Conservation (phyloP, 2,797 vertebrate genomes). For the Channa striata region DNA sequence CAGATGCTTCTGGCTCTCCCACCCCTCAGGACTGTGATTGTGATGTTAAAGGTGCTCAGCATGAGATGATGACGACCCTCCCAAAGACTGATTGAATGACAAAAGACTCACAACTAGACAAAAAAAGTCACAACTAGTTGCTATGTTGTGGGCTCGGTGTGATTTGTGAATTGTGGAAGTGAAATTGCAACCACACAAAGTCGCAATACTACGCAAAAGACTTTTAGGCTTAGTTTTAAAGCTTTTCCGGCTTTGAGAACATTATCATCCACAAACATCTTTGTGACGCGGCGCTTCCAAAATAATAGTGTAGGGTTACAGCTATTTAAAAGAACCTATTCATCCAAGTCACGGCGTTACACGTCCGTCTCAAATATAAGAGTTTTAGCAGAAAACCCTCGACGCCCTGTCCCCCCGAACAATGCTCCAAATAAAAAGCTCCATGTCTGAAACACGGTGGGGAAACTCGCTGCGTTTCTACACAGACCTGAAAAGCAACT, state of each 20-base stretch:
- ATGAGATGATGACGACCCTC: slow-evolving; percentile 78
- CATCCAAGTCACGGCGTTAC: too few relatives aligned
- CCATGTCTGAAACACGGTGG: too few relatives aligned
- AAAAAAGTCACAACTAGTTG: slow-evolving; percentile 74
- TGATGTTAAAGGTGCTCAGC: slow-evolving; percentile 81
- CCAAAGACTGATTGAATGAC: slow-evolving; percentile 75
- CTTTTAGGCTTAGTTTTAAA: slow-evolving; percentile 9
- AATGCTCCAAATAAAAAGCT: too few relatives aligned
- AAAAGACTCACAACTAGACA: slow-evolving; percentile 60
- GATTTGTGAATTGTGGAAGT: slow-evolving; percentile 10
- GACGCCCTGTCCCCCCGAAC: too few relatives aligned
- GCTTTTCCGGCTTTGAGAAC: background rate
- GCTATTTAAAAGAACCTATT: too few relatives aligned
- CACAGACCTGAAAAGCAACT: slow-evolving; percentile 36
- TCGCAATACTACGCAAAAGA: background rate
- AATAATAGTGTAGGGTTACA: too few relatives aligned
- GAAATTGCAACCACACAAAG: slow-evolving; percentile 27
- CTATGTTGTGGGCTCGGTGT: slow-evolving; percentile 36
- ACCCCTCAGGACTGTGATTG: slow-evolving; percentile 66
- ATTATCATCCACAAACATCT: background rate
- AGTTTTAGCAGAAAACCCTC: slow-evolving; percentile 20
- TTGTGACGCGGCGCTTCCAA: too few relatives aligned
- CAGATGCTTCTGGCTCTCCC: slow-evolving; percentile 9
- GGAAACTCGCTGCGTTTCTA: too few relatives aligned
- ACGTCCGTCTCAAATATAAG: too few relatives aligned